Evolutionary conservation across 2,797 vertebrate genomes (phyloP).

Genomic region (Alosa sapidissima): DNA sequence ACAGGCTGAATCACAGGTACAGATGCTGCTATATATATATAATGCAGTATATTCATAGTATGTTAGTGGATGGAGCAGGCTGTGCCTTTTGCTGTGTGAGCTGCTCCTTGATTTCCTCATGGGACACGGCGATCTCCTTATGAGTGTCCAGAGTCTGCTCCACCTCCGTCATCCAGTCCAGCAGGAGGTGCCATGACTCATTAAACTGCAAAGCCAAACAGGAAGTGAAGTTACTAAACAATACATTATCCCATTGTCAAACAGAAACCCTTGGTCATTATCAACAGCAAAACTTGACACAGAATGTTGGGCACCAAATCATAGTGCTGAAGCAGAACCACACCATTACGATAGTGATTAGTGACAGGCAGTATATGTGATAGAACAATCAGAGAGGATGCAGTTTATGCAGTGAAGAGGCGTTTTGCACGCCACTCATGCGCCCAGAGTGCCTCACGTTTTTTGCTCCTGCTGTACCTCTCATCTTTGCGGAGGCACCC

Average conservation of each 20-base stretch:
- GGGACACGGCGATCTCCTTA: conserved; percentile 72
- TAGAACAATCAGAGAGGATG: neutral
- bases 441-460: too few species aligned
- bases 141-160: conserved; percentile 79
- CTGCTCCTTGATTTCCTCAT: conserved; percentile 84
- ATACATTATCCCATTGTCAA: neutral
- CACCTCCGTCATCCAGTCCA: conserved; percentile 85
- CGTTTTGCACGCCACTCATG: too few species aligned
- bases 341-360: neutral
- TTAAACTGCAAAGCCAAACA: conserved; percentile 72
- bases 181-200: conserved; percentile 81
- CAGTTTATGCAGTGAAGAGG: too few species aligned
- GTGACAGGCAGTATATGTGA: neutral
- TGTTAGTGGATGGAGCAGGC: neutral
- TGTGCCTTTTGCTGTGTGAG: conserved; percentile 84
- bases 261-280: neutral
- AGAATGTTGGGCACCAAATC: neutral
- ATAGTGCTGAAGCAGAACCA: neutral
- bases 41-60: neutral
- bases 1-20: neutral
- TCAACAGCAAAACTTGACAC: neutral
- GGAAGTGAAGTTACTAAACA: neutral
- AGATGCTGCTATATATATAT: neutral
- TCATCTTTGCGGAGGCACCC: too few species aligned
- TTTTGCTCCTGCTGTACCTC: too few species aligned